Evolutionary conservation across 2,797 vertebrate genomes (phyloP), one percentile per base, ranked within the genome.

Genomic region (Cuculus canorus): DNA sequence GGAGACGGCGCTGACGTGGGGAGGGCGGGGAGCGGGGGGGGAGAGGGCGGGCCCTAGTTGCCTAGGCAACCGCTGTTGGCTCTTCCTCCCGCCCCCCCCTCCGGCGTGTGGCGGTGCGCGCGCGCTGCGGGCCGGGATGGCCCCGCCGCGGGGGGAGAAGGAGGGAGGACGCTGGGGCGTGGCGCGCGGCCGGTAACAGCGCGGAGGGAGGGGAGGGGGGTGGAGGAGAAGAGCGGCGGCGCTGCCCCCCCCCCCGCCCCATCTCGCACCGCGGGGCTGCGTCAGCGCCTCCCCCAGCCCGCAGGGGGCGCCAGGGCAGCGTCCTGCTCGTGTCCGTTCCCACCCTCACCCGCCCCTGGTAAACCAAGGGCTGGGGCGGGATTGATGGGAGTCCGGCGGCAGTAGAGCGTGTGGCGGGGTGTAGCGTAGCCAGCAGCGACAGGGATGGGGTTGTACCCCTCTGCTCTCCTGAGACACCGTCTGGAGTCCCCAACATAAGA

Each of bases 1-100:
- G 97, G 97, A 97, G 97, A 95, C 91, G 90, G 91, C 84, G 96
- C 97, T 98, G 98, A 98, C 98, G 98, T 97, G 93, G 28, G 59
- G 59, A 75, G 47, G 79, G 86, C 57, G 56, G 66, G 54, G 70
- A 32, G 37, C 32, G 41, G 33, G 63, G 48, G 65, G 78, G 80
- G 45, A 92, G 65, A 79, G 95, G 94, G 97, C 89, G 97, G 95
- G 90, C 96, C 84, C 87, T 37, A 70, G 77, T 95, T 32, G 60
- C 86, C 94, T 7, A 35, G 88, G 90, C 53, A 91, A 95, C 93
- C 25, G 71, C 78, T 59, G 82, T 37, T 66, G 75, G 37, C 61
- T 11, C 32, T 25, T 11, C 54, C 33, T 66, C 68, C 39, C 61
- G 11, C 11, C 30, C 10, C 32, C 11, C 54, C 54, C 54, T 22